Percentiles rank a stretch among this genome's conserved stretches.
Conservation (phyloP, 1,140 invertebrate species). For the Philopotamus ludificatus region DNA sequence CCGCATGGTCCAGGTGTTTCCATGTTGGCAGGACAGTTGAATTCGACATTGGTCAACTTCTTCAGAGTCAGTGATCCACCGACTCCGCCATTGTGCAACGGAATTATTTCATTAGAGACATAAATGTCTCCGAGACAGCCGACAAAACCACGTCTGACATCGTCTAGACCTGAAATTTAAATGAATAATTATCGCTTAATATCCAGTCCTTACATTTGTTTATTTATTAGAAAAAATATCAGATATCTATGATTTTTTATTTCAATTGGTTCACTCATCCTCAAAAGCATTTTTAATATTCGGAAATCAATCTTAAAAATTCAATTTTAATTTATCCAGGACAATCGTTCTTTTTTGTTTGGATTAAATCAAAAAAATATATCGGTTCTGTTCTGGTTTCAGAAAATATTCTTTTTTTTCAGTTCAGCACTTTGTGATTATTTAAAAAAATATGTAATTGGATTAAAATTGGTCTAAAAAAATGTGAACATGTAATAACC, state of each 20-base stretch:
- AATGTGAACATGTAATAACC: no score
- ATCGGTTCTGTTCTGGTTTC: no score
- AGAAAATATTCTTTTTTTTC: no score
- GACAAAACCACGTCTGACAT: slow-evolving; percentile 75
- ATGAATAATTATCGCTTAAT: not conserved
- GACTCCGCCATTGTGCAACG: slow-evolving; percentile 60
- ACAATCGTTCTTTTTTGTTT: no score
- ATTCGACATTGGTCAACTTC: slow-evolving; percentile 73
- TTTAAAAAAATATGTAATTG: no score
- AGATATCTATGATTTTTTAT: not conserved
- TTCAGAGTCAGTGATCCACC: slow-evolving; percentile 68
- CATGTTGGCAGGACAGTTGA: slow-evolving; percentile 68
- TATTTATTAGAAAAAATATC: not conserved
- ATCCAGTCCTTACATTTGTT: not conserved
- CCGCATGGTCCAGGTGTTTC: slow-evolving; percentile 71
- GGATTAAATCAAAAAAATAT: no score
- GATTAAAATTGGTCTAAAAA: no score
- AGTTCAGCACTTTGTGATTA: no score
- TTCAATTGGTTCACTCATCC: no score
- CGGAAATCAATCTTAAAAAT: no score
- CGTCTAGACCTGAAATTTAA: slow-evolving; percentile 60
- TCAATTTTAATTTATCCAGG: no score
- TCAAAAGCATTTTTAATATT: no score
- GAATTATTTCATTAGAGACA: slow-evolving; percentile 71
- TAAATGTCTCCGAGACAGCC: slow-evolving; percentile 86